phyloP scores from a whole-genome alignment of 2,888 invertebrate species.

The Aphidius colemani region DNA sequence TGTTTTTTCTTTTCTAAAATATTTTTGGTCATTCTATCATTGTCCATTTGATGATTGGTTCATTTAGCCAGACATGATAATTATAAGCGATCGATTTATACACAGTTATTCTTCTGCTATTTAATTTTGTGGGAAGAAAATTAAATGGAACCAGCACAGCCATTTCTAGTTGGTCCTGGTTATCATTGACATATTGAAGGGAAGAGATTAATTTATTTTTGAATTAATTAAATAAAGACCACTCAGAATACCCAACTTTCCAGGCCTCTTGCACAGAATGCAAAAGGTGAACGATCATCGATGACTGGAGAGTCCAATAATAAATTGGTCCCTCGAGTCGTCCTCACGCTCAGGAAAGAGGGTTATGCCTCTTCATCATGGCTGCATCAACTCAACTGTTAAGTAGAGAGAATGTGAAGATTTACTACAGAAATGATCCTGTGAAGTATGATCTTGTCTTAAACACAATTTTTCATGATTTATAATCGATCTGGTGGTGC shows the following conservation, averaged over 20 bases:
- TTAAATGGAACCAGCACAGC: too few relatives aligned
- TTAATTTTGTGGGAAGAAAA: too few relatives aligned
- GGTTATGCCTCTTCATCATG: constrained; percentile 66
- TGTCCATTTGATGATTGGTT: too few relatives aligned
- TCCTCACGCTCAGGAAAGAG: constrained; percentile 61
- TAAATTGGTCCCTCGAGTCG: constrained; percentile 34
- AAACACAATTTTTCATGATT: too few relatives aligned
- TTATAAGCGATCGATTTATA: too few relatives aligned
- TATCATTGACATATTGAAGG: too few relatives aligned
- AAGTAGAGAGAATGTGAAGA: constrained; percentile 65
- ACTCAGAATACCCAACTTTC: constrained; percentile 51
- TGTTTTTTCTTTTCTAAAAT: too few relatives aligned
- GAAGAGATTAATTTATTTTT: background rate
- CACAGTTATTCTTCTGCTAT: too few relatives aligned
- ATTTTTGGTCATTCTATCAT: too few relatives aligned
- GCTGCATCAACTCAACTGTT: constrained; percentile 62
- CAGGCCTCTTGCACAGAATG: constrained; percentile 42
- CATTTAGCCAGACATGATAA: too few relatives aligned
- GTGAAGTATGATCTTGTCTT: constrained; percentile 62
- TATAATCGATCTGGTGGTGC: too few relatives aligned
- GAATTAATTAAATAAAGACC: constrained; percentile 33
- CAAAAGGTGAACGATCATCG: constrained; percentile 55
- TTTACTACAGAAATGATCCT: constrained; percentile 73
- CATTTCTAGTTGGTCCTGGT: too few relatives aligned
- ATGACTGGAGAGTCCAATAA: constrained; percentile 41